These are phyloP conservation scores for Rachycentron canadum DNA, from an alignment of 2,797 vertebrate species.

Conservation along the genomic window DNA sequence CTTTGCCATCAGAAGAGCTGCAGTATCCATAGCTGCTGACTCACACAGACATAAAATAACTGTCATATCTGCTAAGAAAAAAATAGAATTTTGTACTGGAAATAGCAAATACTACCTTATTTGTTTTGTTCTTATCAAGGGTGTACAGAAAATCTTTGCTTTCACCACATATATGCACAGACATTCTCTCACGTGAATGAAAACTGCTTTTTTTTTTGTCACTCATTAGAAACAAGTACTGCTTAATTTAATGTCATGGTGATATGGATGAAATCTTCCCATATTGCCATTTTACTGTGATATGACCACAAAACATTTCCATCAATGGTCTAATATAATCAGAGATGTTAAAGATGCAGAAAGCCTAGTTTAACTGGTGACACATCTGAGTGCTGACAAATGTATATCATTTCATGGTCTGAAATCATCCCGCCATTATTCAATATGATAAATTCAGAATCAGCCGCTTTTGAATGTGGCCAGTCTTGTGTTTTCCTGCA, in stretches of 20 bases:
- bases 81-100: background rate
- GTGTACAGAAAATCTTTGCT: background rate
- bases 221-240: too few species aligned
- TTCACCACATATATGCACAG: conserved; percentile 9
- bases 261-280: background rate
- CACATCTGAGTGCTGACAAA: background rate
- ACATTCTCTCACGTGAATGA: background rate
- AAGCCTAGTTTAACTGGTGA: too few species aligned
- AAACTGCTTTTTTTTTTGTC: conserved; percentile 8
- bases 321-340: conserved; percentile 2
- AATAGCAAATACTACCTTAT: background rate
- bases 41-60: conserved; percentile 1
- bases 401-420: conserved; percentile 1
- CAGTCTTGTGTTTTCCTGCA: conserved; percentile 29
- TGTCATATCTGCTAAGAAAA: background rate
- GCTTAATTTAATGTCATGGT: too few species aligned
- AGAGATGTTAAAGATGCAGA: background rate
- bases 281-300: background rate
- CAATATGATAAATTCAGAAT: conserved; percentile 23
- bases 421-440: background rate
- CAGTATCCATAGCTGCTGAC: background rate
- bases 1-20: background rate
- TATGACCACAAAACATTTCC: background rate
- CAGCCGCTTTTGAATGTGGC: conserved; percentile 3
- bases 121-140: background rate